Percentiles rank a stretch among this genome's conserved stretches.
These are phyloP conservation scores for Charaxes varanes DNA, from an alignment of 1,140 invertebrate genomes.

Conservation along the genomic window DNA sequence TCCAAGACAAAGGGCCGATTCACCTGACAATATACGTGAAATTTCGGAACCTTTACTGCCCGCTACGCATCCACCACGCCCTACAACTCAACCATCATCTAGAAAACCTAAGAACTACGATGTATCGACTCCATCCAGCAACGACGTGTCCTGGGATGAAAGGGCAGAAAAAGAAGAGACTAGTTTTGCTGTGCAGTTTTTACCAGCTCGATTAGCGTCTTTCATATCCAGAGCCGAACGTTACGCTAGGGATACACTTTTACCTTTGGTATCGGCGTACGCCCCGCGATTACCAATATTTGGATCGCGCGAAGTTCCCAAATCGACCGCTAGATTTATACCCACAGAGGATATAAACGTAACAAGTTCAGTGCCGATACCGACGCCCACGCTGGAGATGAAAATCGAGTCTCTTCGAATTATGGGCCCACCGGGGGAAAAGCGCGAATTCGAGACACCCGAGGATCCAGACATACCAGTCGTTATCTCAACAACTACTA, in stretches of 20 bases:
- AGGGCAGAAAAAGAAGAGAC: constrained; percentile 50
- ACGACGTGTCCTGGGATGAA: constrained; percentile 41
- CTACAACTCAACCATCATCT: constrained; percentile 32
- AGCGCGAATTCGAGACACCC: constrained; percentile 51
- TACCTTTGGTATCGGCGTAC: constrained; percentile 84
- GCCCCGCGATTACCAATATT: constrained; percentile 81
- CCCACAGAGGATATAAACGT: constrained; percentile 55
- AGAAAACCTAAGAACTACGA: constrained; percentile 61
- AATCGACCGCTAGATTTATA: constrained; percentile 57
- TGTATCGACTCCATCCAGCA: constrained; percentile 49
- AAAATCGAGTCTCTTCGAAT: constrained; percentile 62
- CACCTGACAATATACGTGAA: constrained; percentile 43
- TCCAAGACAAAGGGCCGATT: constrained; percentile 60
- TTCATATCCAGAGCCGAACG: constrained; percentile 87
- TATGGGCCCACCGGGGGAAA: constrained; percentile 58
- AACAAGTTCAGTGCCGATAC: constrained; percentile 50
- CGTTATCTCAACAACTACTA: constrained; percentile 47
- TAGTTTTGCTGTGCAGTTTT: constrained; percentile 83
- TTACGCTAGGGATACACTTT: constrained; percentile 83
- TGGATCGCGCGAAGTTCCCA: constrained; percentile 53
- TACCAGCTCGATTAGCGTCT: constrained; percentile 83
- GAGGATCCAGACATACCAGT: constrained; percentile 57
- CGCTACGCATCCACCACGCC: constrained; percentile 46
- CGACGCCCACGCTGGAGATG: constrained; percentile 65
- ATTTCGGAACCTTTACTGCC: constrained; percentile 78